A percentile compares a stretch with the other conserved stretches of the same genome.
Evolutionary conservation across 2,888 invertebrate genomes (phyloP).

Genomic region (Drosophila greeni): DNA sequence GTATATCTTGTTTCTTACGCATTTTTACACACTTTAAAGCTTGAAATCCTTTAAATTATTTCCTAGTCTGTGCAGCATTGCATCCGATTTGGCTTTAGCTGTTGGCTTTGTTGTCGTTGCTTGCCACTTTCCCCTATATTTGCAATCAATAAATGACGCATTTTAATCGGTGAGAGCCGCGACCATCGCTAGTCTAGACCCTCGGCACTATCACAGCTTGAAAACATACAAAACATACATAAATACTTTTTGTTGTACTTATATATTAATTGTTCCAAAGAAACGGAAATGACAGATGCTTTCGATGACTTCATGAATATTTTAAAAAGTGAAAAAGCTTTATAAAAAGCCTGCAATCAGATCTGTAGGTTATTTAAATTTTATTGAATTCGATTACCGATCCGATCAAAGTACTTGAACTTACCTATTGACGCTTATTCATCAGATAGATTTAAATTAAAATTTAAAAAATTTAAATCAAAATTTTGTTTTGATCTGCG

Average conservation of each 20-base stretch:
- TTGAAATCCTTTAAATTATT: not conserved
- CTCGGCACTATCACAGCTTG: slow-evolving; percentile 18
- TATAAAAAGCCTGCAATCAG: not conserved
- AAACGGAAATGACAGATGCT: slow-evolving; percentile 16
- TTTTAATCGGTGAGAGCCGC: slow-evolving; percentile 21
- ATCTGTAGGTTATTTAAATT: not conserved
- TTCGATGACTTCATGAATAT: slow-evolving; percentile 30
- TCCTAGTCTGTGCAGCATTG: not conserved
- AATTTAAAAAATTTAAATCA: not conserved
- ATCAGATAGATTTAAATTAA: not conserved
- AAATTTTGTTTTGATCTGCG: slow-evolving; percentile 25
- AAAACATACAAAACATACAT: not conserved
- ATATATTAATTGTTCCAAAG: slow-evolving; percentile 1
- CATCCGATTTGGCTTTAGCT: slow-evolving; percentile 4
- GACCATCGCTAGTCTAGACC: slow-evolving; percentile 11
- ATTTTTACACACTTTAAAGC: not conserved
- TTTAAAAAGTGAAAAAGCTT: slow-evolving; percentile 18
- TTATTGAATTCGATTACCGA: slow-evolving; percentile 12
- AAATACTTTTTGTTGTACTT: not conserved
- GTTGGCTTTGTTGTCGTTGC: slow-evolving; percentile 3
- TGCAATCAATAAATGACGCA: slow-evolving; percentile 39
- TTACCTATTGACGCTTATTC: not conserved
- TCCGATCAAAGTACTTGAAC: slow-evolving; percentile 9
- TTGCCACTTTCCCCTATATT: slow-evolving; percentile 22
- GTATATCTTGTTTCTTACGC: not conserved